phyloP scores from a whole-genome alignment of 2,888 invertebrate genomes.

The Netelia inedita region DNA sequence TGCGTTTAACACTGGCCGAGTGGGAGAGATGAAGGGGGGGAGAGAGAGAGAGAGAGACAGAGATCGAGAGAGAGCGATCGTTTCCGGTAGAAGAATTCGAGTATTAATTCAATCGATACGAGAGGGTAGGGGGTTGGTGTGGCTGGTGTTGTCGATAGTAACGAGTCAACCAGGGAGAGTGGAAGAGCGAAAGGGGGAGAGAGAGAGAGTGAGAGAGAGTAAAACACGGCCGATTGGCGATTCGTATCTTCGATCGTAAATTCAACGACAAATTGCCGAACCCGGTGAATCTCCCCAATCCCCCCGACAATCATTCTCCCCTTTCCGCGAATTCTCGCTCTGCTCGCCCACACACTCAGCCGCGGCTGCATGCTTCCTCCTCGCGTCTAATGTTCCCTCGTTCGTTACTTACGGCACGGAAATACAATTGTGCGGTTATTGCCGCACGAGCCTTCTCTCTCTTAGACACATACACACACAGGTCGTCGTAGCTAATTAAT shows the following conservation, averaged over 20 bases:
- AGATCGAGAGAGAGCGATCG: constrained; percentile 50
- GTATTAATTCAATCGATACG: constrained; percentile 61
- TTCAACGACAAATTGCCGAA: constrained; percentile 69
- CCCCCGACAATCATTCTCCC: not conserved
- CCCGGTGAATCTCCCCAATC: constrained; percentile 34
- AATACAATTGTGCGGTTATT: constrained; percentile 65
- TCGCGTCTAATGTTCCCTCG: constrained; percentile 62
- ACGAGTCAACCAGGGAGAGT: constrained; percentile 49
- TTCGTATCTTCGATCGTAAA: constrained; percentile 72
- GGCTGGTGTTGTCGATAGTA: constrained; percentile 44
- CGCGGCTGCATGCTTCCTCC: constrained; percentile 36
- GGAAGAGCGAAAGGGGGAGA: constrained; percentile 41
- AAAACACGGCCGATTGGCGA: constrained; percentile 69
- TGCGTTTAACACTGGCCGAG: constrained; percentile 54
- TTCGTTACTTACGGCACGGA: constrained; percentile 66
- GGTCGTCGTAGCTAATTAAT: constrained; percentile 63
- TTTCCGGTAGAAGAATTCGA: constrained; percentile 57
- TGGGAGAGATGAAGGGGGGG: constrained; percentile 17
- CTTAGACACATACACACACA: not conserved
- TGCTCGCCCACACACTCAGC: constrained; percentile 36
- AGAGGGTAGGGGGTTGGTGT: constrained; percentile 23
- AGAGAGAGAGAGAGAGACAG: constrained; percentile 44
- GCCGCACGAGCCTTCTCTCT: constrained; percentile 25
- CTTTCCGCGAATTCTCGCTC: constrained; percentile 55
- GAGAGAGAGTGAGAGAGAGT: constrained; percentile 22